phyloP scores from a whole-genome alignment of 2,797 vertebrate genomes.

The Avahi laniger region DNA sequence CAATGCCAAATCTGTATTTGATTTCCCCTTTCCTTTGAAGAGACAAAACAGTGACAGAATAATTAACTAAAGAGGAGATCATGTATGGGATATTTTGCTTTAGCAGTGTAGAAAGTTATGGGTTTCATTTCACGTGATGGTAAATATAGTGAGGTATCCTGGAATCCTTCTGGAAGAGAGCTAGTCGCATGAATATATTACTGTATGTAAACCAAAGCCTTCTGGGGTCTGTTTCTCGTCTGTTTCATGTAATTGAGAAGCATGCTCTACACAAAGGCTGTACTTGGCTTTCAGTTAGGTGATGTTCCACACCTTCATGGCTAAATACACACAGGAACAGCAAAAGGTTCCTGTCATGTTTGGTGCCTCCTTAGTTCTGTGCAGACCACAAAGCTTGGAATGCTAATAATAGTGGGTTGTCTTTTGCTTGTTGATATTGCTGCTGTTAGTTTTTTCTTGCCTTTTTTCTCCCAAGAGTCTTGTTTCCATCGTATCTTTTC shows the following conservation, averaged over 20 bases:
- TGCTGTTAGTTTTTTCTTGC: not conserved
- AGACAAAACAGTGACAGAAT: constrained; percentile 23
- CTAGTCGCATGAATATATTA: not conserved
- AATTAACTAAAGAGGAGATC: constrained; percentile 79
- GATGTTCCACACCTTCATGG: not conserved
- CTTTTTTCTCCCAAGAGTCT: not conserved
- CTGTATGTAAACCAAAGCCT: not conserved
- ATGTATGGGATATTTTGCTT: constrained; percentile 50
- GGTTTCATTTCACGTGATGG: constrained; percentile 68
- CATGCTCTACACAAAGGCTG: not conserved
- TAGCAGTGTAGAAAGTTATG: constrained; percentile 49
- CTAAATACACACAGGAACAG: not conserved
- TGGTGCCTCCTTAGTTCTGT: not conserved
- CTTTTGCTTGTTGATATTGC: not conserved
- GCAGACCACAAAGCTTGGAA: not conserved
- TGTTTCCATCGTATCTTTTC: not conserved
- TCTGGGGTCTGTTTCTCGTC: not conserved
- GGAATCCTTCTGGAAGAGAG: not conserved
- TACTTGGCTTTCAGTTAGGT: not conserved
- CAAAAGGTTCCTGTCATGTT: not conserved
- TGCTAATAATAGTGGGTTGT: not conserved
- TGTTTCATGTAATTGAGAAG: not conserved
- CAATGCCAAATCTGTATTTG: constrained; percentile 74
- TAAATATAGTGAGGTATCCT: not conserved
- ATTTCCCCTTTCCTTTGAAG: constrained; percentile 76